Percentiles rank a stretch among this genome's conserved stretches.
Conservation (phyloP, 2,888 invertebrate species). For the Clostera curtula region DNA sequence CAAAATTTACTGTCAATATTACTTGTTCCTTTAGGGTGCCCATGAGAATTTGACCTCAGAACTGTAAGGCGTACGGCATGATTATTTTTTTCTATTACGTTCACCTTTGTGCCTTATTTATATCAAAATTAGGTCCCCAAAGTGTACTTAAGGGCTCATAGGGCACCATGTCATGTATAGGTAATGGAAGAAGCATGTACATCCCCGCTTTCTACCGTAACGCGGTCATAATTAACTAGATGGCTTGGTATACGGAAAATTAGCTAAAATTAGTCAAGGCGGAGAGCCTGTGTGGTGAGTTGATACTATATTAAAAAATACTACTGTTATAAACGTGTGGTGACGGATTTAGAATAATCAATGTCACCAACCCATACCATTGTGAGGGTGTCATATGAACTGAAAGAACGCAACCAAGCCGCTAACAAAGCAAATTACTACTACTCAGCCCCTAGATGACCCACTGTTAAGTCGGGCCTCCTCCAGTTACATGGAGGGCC, state of each 20-base stretch:
- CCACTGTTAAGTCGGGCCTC: no score
- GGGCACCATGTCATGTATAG: conserved; percentile 16
- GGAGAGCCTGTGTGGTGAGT: no score
- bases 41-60: not conserved
- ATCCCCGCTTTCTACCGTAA: conserved; percentile 18
- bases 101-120: conserved; percentile 22
- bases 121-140: conserved; percentile 30
- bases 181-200: conserved; percentile 26
- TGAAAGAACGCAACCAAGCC: no score
- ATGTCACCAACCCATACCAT: no score
- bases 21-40: conserved; percentile 22
- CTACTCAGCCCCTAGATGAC: no score
- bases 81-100: conserved; percentile 28
- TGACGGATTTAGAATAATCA: no score
- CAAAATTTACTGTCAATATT: conserved; percentile 31
- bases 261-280: no score
- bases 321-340: no score
- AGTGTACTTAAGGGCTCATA: conserved; percentile 25
- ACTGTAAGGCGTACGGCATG: not conserved
- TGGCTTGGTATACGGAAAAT: conserved; percentile 25
- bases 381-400: no score
- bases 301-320: no score
- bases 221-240: conserved; percentile 36
- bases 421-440: no score
- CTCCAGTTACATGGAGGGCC: no score